Percentiles rank a stretch among this genome's conserved stretches.
These are phyloP conservation scores for Engystomops pustulosus DNA, from an alignment of 2,113 vertebrate genomes.

Conservation along the genomic window DNA sequence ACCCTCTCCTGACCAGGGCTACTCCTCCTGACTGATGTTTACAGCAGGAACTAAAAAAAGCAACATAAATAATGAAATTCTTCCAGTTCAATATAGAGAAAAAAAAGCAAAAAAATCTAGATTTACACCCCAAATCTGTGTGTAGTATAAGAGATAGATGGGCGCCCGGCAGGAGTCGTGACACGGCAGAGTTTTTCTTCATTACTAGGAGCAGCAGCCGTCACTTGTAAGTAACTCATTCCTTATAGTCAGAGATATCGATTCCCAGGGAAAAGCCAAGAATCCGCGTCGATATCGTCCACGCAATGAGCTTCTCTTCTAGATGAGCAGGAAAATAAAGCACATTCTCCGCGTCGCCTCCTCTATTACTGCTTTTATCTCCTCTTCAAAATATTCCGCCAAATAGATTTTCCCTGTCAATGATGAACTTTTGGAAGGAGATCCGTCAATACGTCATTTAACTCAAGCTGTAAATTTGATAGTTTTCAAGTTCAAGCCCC, in stretches of 20 bases:
- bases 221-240: conserved; percentile 51
- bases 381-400: not conserved
- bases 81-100: not conserved
- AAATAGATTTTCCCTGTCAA: conserved; percentile 40
- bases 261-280: conserved; percentile 43
- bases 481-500: not conserved
- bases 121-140: not conserved
- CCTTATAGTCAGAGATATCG: conserved; percentile 46
- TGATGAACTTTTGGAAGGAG: conserved; percentile 14
- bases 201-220: not conserved
- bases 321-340: conserved; percentile 21
- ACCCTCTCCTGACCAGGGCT: too few species aligned
- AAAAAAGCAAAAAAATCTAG: not conserved
- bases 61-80: not conserved
- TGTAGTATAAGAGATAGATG: not conserved
- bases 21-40: not conserved
- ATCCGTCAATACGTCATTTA: conserved; percentile 35
- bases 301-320: conserved; percentile 39
- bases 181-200: not conserved
- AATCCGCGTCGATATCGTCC: conserved; percentile 47
- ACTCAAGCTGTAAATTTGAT: not conserved
- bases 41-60: not conserved
- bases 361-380: conserved; percentile 48
- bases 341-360: conserved; percentile 4
- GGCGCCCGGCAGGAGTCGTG: not conserved